Conservation (phyloP, 2,113 vertebrate species). For the Macaca mulatta region DNA sequence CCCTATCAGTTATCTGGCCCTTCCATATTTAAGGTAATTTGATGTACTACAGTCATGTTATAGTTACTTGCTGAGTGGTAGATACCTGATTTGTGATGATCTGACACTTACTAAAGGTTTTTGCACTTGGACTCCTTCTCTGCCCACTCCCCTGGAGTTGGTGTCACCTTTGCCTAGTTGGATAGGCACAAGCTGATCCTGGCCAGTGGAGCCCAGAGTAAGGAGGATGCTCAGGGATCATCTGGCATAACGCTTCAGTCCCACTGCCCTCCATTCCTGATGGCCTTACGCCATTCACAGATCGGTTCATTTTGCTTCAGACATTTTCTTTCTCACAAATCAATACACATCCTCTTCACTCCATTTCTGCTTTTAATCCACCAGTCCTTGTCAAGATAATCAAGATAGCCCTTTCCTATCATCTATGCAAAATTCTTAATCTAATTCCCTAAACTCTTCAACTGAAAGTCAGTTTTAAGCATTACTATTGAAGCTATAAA, state of each 20-base stretch:
- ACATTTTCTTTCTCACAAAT: not conserved
- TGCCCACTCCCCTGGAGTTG: not conserved
- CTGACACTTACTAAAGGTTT: not conserved
- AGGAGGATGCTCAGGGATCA: not conserved
- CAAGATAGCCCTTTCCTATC: not conserved
- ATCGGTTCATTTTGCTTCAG: not conserved
- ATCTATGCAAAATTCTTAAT: not conserved
- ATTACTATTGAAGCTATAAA: not conserved
- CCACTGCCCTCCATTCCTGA: not conserved
- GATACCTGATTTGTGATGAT: not conserved
- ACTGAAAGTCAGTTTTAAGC: not conserved
- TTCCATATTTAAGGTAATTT: not conserved
- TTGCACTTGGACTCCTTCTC: not conserved
- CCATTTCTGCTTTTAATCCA: not conserved
- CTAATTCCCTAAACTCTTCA: not conserved
- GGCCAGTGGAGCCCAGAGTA: not conserved
- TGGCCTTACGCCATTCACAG: fast-evolving
- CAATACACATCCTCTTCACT: not conserved
- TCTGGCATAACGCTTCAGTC: not conserved
- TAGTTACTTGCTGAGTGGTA: not conserved
- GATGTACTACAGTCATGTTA: not conserved
- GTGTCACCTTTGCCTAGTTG: not conserved
- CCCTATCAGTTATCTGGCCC: not conserved
- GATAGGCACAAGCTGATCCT: not conserved
- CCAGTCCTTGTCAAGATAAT: not conserved